These are phyloP conservation scores for Psococerastis gibbosa DNA, from an alignment of 2,888 invertebrate genomes.

Conservation along the genomic window DNA sequence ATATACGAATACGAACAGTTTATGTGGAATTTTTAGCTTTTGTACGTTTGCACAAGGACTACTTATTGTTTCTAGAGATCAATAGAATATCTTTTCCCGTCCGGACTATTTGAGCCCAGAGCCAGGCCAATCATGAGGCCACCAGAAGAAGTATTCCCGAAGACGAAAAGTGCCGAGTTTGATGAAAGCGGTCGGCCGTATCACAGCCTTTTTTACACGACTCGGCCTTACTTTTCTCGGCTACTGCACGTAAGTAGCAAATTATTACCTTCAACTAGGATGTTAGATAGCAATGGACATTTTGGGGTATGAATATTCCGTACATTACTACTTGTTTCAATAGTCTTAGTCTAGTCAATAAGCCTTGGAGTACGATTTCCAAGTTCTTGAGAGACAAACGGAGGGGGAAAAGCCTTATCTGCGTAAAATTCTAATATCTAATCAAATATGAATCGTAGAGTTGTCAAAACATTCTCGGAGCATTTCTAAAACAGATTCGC, in stretches of 20 bases:
- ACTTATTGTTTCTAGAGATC: constrained; percentile 48
- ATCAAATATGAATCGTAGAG: too few relatives aligned
- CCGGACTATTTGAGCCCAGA: constrained; percentile 65
- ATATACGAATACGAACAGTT: background rate
- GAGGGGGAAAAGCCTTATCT: too few relatives aligned
- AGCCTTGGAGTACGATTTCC: too few relatives aligned
- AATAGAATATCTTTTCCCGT: constrained; percentile 89
- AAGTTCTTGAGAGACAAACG: too few relatives aligned
- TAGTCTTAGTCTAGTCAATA: too few relatives aligned
- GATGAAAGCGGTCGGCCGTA: constrained; percentile 78
- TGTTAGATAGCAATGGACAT: constrained; percentile 10
- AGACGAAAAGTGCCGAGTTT: constrained; percentile 73
- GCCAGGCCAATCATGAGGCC: constrained; percentile 82
- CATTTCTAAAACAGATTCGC: too few relatives aligned
- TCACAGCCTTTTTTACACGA: constrained; percentile 84
- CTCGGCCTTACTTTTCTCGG: constrained; percentile 66
- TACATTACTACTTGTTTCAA: too few relatives aligned
- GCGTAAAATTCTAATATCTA: too few relatives aligned
- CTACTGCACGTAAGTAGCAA: constrained; percentile 48
- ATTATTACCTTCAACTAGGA: constrained; percentile 1
- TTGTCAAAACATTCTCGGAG: too few relatives aligned
- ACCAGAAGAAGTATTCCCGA: constrained; percentile 71
- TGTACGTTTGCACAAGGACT: too few relatives aligned
- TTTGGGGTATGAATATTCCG: too few relatives aligned
- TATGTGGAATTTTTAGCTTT: background rate